Percentiles rank a stretch among this genome's conserved stretches.
phyloP scores from a whole-genome alignment of 2,113 vertebrate species.

The Microtus pennsylvanicus region DNA sequence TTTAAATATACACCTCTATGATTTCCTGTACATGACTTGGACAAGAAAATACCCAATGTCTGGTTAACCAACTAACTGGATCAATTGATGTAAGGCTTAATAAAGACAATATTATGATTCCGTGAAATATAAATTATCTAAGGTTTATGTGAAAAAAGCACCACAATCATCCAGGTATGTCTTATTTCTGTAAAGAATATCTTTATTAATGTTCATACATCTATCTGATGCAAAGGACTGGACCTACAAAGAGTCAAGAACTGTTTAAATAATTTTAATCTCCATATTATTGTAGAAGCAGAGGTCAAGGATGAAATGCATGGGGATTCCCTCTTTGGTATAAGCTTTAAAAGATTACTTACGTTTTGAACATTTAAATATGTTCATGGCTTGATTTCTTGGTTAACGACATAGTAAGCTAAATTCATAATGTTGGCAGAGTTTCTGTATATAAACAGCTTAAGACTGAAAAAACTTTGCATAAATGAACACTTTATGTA shows the following conservation, averaged over 20 bases:
- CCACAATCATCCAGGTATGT: background rate
- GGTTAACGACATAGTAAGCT: slow-evolving; percentile 59
- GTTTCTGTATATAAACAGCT: slow-evolving; percentile 59
- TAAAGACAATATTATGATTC: slow-evolving; percentile 20
- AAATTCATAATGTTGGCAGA: slow-evolving; percentile 41
- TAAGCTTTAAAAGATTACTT: slow-evolving; percentile 43
- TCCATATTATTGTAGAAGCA: background rate
- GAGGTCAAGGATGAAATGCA: background rate
- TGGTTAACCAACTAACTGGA: background rate
- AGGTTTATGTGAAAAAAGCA: background rate
- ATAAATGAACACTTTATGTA: slow-evolving; percentile 62
- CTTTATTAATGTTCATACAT: background rate
- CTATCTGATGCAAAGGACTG: background rate
- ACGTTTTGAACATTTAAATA: slow-evolving; percentile 50
- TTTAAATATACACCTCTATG: background rate
- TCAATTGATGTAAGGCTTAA: background rate
- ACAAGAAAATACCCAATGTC: background rate
- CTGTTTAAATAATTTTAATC: background rate
- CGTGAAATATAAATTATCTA: slow-evolving; percentile 46
- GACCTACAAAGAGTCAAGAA: background rate
- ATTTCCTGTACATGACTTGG: background rate
- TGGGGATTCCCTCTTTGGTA: background rate
- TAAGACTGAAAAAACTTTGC: slow-evolving; percentile 56
- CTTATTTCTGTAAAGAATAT: background rate
- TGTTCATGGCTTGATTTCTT: slow-evolving; percentile 63